Conservation (phyloP, 2,113 vertebrate genomes). For the Colius striatus region DNA sequence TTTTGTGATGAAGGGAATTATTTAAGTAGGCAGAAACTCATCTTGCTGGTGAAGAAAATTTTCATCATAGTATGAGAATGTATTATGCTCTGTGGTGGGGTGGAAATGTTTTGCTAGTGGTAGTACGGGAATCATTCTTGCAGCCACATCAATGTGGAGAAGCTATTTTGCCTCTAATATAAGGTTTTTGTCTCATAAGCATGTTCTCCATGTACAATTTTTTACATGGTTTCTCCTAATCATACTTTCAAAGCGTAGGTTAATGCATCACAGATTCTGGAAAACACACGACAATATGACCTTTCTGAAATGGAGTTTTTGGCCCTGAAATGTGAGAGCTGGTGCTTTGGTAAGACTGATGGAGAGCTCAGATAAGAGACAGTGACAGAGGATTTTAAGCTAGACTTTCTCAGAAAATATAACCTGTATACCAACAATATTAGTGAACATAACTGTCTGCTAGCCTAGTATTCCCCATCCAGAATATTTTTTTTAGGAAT, state of each 20-base stretch:
- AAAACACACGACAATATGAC: not conserved
- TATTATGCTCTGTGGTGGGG: not conserved
- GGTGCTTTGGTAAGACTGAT: not conserved
- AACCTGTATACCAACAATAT: not conserved
- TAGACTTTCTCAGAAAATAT: not conserved
- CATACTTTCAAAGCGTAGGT: not conserved
- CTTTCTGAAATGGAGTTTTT: not conserved
- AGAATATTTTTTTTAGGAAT: not conserved
- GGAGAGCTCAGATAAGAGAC: not conserved
- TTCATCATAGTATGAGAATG: not conserved
- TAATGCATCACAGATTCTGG: not conserved
- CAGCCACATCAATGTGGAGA: not conserved
- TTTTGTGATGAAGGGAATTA: not conserved
- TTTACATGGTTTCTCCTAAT: not conserved
- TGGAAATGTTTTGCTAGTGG: not conserved
- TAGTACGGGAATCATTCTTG: not conserved
- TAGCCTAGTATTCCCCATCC: not conserved
- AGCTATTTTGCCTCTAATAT: not conserved
- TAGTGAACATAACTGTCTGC: not conserved
- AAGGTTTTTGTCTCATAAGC: not conserved
- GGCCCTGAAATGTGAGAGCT: not conserved
- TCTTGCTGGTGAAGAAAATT: not conserved
- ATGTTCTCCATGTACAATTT: not conserved
- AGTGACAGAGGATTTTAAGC: not conserved
- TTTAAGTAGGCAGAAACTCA: not conserved